Evolutionary conservation across 1,140 invertebrate genomes (phyloP), one percentile per base, ranked within the genome.

Genomic region (Hycleus phaleratus): DNA sequence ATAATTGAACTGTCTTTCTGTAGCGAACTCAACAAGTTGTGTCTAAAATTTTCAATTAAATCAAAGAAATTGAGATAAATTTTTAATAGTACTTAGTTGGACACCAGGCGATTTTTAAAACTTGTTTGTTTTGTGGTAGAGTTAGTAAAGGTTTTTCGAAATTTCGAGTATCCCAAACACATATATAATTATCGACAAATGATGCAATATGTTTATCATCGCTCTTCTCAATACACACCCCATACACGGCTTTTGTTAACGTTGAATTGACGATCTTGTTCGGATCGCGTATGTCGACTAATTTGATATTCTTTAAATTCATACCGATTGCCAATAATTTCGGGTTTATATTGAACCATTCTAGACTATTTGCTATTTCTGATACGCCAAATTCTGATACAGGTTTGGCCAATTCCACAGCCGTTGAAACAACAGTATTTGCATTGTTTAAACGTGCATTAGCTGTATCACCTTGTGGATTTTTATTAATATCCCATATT

Each of bases 221-320:
- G 68, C 85, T 79, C 10, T 86, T 84, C 71, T 93, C 90, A 3
- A 91, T 82, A 48, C 82, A 81, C 6, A 93, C 77, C 43, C 91
- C 92, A 73, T 85, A 85, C 9, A 95, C 90, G 47, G 86, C 85
- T 74, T 93, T 93, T 1, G 90, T 91, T 26, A 82, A 78, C n/a
- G 88, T 84, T 10, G 82, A 78, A 67, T 82, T 84, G 50, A 85
- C 81, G 46, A 85, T 79, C 71, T 88, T 86, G 54, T 81, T 81
- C 10, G 81, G 78, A 78, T 92, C 89, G 84, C 93, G 80, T 0
- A 95, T 79, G 74, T 97, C 95, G 72, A 90, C 89, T n/a, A 97
- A 80, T 75, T 90, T 90, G 4, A 97, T 82, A 63, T 87, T 83
- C 67, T 95, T 95, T 59, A 87, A 84, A 75, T 92, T 95, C 77